These are phyloP conservation scores for Brachylomia viminalis DNA, from an alignment of 2,888 invertebrate genomes.

Conservation along the genomic window DNA sequence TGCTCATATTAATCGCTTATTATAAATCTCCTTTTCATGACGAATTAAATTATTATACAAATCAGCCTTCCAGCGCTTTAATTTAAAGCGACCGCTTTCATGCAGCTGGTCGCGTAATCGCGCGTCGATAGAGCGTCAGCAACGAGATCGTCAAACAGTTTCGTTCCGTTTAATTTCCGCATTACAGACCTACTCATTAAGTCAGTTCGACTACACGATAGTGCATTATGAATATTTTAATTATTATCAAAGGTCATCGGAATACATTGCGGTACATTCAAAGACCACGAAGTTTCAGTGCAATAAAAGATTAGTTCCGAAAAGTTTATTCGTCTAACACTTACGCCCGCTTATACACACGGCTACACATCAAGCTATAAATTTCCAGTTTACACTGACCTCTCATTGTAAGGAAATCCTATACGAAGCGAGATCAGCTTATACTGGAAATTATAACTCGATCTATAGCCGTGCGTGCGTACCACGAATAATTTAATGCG, in stretches of 20 bases:
- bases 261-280: conserved; percentile 19
- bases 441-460: too few relatives aligned
- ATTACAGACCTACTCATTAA: conserved; percentile 21
- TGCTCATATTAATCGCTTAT: background rate
- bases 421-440: too few relatives aligned
- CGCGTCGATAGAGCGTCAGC: conserved; percentile 10
- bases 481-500: background rate
- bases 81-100: conserved; percentile 23
- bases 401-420: too few relatives aligned
- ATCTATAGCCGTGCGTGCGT: too few relatives aligned
- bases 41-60: conserved; percentile 30
- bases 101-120: background rate
- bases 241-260: conserved; percentile 50
- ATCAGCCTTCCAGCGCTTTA: conserved; percentile 20
- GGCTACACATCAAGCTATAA: too few relatives aligned
- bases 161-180: conserved; percentile 41
- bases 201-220: conserved; percentile 41
- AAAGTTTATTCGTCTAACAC: background rate
- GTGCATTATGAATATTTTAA: conserved; percentile 37
- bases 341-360: background rate
- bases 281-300: conserved; percentile 20
- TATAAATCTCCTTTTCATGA: background rate
- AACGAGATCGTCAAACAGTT: conserved; percentile 34
- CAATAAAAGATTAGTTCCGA: conserved; percentile 7
- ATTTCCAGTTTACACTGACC: too few relatives aligned